These are phyloP conservation scores for Crotalus tigris DNA, from an alignment of 2,113 vertebrate genomes.

Conservation along the genomic window DNA sequence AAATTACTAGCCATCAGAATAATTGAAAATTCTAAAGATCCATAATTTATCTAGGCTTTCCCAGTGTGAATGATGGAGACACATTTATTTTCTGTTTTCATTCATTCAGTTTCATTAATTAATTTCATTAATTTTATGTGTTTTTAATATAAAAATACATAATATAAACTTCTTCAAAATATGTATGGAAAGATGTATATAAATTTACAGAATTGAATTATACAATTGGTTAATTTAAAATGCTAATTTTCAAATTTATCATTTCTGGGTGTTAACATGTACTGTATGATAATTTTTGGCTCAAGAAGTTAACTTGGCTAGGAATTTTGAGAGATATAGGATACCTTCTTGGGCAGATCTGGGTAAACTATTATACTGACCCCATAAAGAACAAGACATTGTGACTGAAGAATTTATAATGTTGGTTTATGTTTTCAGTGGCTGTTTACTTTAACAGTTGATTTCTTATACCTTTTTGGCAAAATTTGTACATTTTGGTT, in stretches of 20 bases:
- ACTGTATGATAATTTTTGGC: not conserved
- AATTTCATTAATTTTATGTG: too few relatives aligned
- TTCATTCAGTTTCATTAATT: not conserved
- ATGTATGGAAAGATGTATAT: too few relatives aligned
- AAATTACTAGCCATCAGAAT: not conserved
- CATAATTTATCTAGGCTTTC: not conserved
- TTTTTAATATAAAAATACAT: too few relatives aligned
- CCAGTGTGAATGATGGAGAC: not conserved
- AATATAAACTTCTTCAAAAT: too few relatives aligned
- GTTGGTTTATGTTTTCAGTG: slow-evolving; percentile 24
- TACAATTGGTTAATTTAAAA: not conserved
- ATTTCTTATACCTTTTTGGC: not conserved
- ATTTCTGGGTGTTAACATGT: not conserved
- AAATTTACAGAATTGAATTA: not conserved
- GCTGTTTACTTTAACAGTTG: slow-evolving; percentile 24
- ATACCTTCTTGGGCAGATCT: not conserved
- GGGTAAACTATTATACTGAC: not conserved
- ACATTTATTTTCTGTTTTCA: not conserved
- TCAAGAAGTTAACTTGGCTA: not conserved
- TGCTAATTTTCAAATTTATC: not conserved
- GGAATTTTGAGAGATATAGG: not conserved
- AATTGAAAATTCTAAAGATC: not conserved
- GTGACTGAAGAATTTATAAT: not conserved
- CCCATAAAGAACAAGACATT: not conserved
- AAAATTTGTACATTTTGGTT: slow-evolving; percentile 23